Conservation (phyloP, 2,888 invertebrate species). For the Acanthoscelides obtectus region DNA sequence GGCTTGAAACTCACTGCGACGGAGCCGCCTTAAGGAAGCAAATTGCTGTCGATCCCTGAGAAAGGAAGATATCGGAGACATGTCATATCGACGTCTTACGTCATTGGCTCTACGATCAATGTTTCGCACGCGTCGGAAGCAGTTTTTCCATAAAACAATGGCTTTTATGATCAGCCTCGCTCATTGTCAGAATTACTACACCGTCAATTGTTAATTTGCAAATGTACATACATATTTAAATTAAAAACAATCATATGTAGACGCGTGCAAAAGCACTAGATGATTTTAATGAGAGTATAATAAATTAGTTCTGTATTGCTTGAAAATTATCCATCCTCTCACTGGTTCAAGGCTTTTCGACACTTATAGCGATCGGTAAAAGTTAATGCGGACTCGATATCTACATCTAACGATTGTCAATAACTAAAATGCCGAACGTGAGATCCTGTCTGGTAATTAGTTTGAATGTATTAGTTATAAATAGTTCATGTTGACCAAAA, state of each 20-base stretch:
- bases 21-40: no score
- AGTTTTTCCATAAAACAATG: neutral
- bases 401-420: neutral
- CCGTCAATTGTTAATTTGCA: neutral
- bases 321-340: conserved; percentile 1
- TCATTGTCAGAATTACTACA: neutral
- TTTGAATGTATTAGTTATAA: no score
- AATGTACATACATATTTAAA: neutral
- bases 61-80: no score
- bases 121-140: neutral
- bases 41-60: no score
- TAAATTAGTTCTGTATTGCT: neutral
- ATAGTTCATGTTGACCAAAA: no score
- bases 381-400: neutral
- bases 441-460: neutral
- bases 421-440: neutral
- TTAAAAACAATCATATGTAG: neutral
- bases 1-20: no score
- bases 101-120: no score
- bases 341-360: neutral
- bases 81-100: no score
- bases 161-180: neutral
- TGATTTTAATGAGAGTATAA: neutral
- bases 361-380: neutral
- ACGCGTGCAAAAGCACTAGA: neutral